phyloP scores from a whole-genome alignment of 2,888 invertebrate species.

The Drosophila barbarae region DNA sequence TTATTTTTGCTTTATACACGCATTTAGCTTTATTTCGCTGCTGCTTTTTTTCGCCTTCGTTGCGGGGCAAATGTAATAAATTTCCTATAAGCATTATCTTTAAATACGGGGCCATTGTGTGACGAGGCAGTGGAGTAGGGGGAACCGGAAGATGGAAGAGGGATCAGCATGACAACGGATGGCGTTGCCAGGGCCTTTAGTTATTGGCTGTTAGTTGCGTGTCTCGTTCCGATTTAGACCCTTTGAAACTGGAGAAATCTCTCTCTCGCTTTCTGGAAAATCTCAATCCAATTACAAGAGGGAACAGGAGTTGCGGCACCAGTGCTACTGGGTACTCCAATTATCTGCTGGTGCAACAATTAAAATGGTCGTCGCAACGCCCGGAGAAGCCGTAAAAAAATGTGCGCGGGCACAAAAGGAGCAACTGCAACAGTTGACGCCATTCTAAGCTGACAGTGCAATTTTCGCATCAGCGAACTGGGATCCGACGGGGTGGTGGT shows the following conservation, averaged over 20 bases:
- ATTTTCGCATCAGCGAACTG: constrained; percentile 54
- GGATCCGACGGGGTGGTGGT: constrained; percentile 6
- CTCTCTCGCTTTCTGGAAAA: constrained; percentile 36
- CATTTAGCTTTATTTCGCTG: constrained; percentile 56
- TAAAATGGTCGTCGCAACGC: constrained; percentile 20
- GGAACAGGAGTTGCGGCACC: neutral
- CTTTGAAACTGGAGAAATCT: constrained; percentile 50
- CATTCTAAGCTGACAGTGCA: constrained; percentile 52
- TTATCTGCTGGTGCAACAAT: constrained; percentile 33
- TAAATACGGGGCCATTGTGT: constrained; percentile 45
- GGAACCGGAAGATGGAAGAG: constrained; percentile 16
- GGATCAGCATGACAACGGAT: constrained; percentile 35
- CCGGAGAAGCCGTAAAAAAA: constrained; percentile 53
- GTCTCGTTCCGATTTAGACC: constrained; percentile 22
- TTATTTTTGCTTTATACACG: constrained; percentile 57
- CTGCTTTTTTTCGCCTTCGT: constrained; percentile 5
- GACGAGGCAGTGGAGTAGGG: neutral
- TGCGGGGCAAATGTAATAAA: constrained; percentile 60
- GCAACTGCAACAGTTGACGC: constrained; percentile 52
- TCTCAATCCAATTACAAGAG: constrained; percentile 63
- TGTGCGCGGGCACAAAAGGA: constrained; percentile 14
- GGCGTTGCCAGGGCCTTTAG: constrained; percentile 24
- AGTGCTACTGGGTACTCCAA: constrained; percentile 25
- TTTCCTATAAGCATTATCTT: constrained; percentile 65
- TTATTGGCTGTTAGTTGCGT: constrained; percentile 33